Conservation (phyloP, 2,113 vertebrate genomes). For the Cottus gobio region DNA sequence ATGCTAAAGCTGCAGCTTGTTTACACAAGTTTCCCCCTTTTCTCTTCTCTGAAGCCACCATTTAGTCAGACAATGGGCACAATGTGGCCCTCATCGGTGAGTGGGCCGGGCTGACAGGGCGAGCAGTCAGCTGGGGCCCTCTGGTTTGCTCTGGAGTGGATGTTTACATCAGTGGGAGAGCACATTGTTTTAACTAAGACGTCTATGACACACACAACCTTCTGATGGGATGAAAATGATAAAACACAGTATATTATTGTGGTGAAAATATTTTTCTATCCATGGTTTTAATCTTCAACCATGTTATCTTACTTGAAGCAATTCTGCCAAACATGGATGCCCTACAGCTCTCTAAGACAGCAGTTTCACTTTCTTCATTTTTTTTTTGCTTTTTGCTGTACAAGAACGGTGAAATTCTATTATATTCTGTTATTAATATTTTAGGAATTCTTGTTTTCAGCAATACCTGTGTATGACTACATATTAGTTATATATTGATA, state of each 20-base stretch:
- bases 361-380: not conserved
- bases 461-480: not conserved
- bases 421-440: not conserved
- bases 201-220: slow-evolving; percentile 47
- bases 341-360: not conserved
- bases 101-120: slow-evolving; percentile 76
- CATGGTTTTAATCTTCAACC: not conserved
- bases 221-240: slow-evolving; percentile 20
- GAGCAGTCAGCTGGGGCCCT: slow-evolving; percentile 73
- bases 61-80: slow-evolving; percentile 81
- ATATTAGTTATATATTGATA: not conserved
- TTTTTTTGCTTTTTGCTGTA: not conserved
- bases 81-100: slow-evolving; percentile 80
- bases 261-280: not conserved
- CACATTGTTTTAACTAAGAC: slow-evolving; percentile 84
- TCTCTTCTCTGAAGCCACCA: slow-evolving; percentile 74
- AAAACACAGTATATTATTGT: slow-evolving; percentile 10
- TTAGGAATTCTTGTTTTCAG: not conserved
- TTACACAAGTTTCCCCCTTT: slow-evolving; percentile 82
- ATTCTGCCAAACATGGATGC: too few relatives aligned
- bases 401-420: not conserved
- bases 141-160: slow-evolving; percentile 81
- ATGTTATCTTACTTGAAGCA: not conserved
- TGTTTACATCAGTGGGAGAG: slow-evolving; percentile 80
- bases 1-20: slow-evolving; percentile 82